Percentiles rank a stretch among this genome's conserved stretches.
phyloP scores from a whole-genome alignment of 2,888 invertebrate genomes.

The Tachina fera region DNA sequence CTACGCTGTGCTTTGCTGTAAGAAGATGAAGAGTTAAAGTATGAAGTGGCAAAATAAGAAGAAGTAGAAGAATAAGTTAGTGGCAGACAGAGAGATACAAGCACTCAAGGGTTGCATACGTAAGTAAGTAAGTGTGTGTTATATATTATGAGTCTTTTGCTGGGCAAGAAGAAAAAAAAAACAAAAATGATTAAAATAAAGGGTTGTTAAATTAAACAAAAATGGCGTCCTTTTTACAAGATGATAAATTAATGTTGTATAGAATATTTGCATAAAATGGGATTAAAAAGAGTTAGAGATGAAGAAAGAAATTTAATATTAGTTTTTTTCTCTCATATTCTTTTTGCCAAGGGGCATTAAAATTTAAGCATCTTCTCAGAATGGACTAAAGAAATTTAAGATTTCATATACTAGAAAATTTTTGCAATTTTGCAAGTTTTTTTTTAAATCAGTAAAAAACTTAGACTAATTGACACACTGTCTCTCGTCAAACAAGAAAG shows the following conservation, averaged over 20 bases:
- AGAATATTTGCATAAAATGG: constrained; percentile 64
- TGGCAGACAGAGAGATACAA: constrained; percentile 26
- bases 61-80: constrained; percentile 60
- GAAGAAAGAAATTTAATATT: constrained; percentile 28
- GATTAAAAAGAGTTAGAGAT: constrained; percentile 64
- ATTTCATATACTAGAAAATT: too few relatives aligned
- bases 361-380: neutral
- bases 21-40: constrained; percentile 56
- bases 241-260: constrained; percentile 69
- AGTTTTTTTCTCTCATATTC: neutral
- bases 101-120: constrained; percentile 53
- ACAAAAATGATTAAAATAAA: constrained; percentile 31
- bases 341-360: constrained; percentile 17
- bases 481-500: too few relatives aligned
- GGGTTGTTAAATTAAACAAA: constrained; percentile 70
- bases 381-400: neutral
- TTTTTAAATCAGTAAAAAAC: too few relatives aligned
- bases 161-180: constrained; percentile 26
- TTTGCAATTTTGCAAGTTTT: too few relatives aligned
- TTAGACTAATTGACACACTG: too few relatives aligned
- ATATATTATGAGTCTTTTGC: constrained; percentile 46
- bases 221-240: constrained; percentile 70
- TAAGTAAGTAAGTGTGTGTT: neutral
- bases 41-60: constrained; percentile 29
- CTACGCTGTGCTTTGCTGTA: constrained; percentile 18